Conservation (phyloP, 2,797 vertebrate species). For the Caiman crocodilus region DNA sequence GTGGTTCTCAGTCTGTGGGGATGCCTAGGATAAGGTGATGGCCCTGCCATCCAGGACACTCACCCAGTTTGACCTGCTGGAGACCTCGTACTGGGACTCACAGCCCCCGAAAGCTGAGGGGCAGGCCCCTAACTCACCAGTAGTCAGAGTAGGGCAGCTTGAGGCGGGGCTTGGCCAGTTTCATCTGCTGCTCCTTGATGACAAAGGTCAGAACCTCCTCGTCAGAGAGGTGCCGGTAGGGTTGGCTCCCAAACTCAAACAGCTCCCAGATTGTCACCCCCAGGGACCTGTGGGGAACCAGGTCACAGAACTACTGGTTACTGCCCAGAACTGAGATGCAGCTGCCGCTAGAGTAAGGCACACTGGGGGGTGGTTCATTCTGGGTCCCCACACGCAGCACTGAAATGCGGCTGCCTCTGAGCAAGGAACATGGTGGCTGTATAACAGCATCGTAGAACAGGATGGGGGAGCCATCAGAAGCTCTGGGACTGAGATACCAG, state of each 20-base stretch:
- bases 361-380: background rate
- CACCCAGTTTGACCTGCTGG: background rate
- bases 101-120: background rate
- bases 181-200: conserved; percentile 93
- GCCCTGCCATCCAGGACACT: background rate
- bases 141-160: conserved; percentile 93
- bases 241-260: conserved; percentile 94
- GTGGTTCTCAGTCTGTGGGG: background rate
- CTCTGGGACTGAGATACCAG: background rate
- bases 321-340: no score
- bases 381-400: background rate
- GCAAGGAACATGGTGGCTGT: background rate
- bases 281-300: conserved; percentile 85
- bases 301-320: no score
- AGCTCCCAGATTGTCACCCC: conserved; percentile 96
- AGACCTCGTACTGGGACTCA: background rate
- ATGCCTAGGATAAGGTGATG: background rate
- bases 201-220: conserved; percentile 94
- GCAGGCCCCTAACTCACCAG: conserved; percentile 83
- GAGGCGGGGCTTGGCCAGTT: conserved; percentile 91
- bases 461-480: background rate
- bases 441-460: background rate
- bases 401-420: no score
- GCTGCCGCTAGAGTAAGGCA: no score
- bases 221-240: conserved; percentile 93